These are phyloP conservation scores for Pachliopta kotzebuea DNA, from an alignment of 2,888 invertebrate genomes.

Conservation along the genomic window DNA sequence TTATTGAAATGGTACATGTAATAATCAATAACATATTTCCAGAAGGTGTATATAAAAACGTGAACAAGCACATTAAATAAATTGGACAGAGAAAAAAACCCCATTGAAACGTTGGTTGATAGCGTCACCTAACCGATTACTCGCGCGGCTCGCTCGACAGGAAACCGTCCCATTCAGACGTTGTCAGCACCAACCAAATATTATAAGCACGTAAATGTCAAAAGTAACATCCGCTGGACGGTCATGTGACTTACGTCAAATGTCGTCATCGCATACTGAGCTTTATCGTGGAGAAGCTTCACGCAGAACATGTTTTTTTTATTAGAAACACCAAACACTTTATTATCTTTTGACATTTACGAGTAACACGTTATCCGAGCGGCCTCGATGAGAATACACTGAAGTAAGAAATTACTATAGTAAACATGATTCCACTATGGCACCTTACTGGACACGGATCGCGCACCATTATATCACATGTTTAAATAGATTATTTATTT, in stretches of 20 bases:
- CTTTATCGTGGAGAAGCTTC: conserved; percentile 66
- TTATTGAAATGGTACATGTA: conserved; percentile 6
- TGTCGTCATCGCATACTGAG: conserved; percentile 62
- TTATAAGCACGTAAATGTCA: conserved; percentile 63
- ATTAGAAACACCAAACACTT: conserved; percentile 41
- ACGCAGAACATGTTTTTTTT: conserved; percentile 61
- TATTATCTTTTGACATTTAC: conserved; percentile 75
- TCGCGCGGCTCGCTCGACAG: conserved; percentile 41
- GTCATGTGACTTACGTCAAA: conserved; percentile 70
- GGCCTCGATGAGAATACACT: conserved; percentile 73
- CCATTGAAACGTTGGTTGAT: conserved; percentile 32
- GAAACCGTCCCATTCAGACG: conserved; percentile 56
- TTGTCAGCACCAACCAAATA: conserved; percentile 38
- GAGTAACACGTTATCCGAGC: conserved; percentile 72
- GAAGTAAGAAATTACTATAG: conserved; percentile 74
- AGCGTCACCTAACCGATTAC: conserved; percentile 39
- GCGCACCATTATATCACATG: conserved; percentile 77
- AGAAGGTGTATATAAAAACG: conserved; percentile 26
- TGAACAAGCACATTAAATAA: conserved; percentile 30
- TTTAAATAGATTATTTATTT: conserved; percentile 74
- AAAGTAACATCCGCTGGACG: conserved; percentile 52
- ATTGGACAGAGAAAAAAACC: conserved; percentile 28
- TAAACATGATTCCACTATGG: conserved; percentile 71
- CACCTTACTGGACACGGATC: conserved; percentile 66
- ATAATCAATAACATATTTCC: conserved; percentile 29